Conservation (phyloP, 2,888 invertebrate genomes). For the Diaprepes abbreviatus region DNA sequence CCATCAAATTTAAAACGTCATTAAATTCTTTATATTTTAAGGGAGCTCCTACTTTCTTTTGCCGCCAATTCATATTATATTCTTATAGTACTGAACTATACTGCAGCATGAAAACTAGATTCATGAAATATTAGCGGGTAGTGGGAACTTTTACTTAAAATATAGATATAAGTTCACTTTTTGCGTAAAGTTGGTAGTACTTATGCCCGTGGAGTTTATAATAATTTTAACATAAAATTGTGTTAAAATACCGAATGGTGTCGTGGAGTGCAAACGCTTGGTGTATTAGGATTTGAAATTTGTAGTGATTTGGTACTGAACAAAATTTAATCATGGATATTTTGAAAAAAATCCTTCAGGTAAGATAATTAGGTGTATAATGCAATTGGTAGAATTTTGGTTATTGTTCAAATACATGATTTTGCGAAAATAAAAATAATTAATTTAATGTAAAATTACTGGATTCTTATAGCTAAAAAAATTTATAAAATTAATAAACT, state of each 20-base stretch:
- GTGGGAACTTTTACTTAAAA: constrained; percentile 40
- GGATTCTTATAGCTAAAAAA: no score
- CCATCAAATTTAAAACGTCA: no score
- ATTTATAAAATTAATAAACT: no score
- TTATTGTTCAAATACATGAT: no score
- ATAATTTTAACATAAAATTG: not conserved
- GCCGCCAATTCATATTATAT: not conserved
- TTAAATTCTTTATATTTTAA: no score
- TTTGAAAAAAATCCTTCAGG: not conserved
- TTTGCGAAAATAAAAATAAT: no score
- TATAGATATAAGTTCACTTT: constrained; percentile 30
- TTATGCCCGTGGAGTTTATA: constrained; percentile 32
- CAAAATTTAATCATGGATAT: not conserved
- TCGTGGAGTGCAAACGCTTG: not conserved
- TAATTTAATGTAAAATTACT: no score
- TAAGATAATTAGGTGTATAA: no score
- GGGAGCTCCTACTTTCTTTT: no score
- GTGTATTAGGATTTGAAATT: not conserved
- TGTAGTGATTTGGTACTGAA: not conserved
- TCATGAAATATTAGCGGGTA: constrained; percentile 21
- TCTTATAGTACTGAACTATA: not conserved
- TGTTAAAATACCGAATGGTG: not conserved
- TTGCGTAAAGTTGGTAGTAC: constrained; percentile 23
- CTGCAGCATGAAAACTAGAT: not conserved
- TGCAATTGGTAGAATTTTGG: no score